A percentile compares a stretch with the other conserved stretches of the same genome.
Conservation (phyloP, 1,140 invertebrate genomes). For the Manduca sexta region DNA sequence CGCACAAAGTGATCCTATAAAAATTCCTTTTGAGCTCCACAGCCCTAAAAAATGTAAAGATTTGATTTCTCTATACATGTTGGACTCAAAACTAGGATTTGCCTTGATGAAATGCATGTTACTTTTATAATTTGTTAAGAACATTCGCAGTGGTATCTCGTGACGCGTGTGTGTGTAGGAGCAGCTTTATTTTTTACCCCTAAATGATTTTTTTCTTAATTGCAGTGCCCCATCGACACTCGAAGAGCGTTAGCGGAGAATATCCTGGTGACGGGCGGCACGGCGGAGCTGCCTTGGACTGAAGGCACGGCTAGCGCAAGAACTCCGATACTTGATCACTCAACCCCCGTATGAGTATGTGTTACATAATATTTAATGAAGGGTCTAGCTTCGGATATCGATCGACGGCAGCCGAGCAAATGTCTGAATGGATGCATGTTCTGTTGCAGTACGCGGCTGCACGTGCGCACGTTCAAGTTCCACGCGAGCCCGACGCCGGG, state of each 20-base stretch:
- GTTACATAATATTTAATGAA: not conserved
- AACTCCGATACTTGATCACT: slow-evolving; percentile 36
- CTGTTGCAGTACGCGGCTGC: slow-evolving; percentile 15
- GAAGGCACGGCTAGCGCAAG: slow-evolving; percentile 36
- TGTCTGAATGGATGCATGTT: not conserved
- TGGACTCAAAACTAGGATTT: not conserved
- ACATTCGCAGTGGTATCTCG: not conserved
- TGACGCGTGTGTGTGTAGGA: not conserved
- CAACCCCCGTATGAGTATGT: slow-evolving; percentile 36
- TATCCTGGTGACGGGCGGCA: slow-evolving; percentile 46
- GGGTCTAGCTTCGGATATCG: not conserved
- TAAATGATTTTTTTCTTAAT: not conserved
- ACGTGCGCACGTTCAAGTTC: slow-evolving; percentile 35
- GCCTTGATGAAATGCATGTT: not conserved
- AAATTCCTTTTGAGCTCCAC: too few relatives aligned
- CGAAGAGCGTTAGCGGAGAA: slow-evolving; percentile 43
- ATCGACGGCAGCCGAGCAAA: not conserved
- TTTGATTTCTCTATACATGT: too few relatives aligned
- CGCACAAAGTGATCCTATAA: too few relatives aligned
- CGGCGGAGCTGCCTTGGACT: slow-evolving; percentile 43
- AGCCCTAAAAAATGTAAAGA: too few relatives aligned
- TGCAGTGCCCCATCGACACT: slow-evolving; percentile 44
- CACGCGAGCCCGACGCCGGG: slow-evolving; percentile 34
- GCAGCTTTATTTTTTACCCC: not conserved
- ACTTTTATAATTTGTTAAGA: not conserved